Percentiles rank a stretch among this genome's conserved stretches.
Evolutionary conservation across 2,888 invertebrate species (phyloP).

Genomic region (Nysson spinosus): DNA sequence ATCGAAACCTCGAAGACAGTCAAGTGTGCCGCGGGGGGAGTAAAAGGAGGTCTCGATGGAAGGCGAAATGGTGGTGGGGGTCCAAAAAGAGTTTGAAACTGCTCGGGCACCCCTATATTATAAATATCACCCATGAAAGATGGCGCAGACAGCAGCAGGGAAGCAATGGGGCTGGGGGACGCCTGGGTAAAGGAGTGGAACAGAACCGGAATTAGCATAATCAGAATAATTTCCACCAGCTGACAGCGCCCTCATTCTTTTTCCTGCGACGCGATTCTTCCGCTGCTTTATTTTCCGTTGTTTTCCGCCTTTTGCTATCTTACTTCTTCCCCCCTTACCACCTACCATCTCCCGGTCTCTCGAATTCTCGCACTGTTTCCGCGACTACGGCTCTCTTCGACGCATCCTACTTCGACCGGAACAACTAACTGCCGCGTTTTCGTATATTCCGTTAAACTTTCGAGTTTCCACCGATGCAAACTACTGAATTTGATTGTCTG

Average conservation of each 20-base stretch:
- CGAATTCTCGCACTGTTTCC: constrained; percentile 65
- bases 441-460: no score
- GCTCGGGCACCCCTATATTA: constrained; percentile 76
- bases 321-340: constrained; percentile 25
- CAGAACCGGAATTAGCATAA: constrained; percentile 82
- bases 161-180: constrained; percentile 67
- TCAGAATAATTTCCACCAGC: constrained; percentile 82
- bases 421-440: constrained; percentile 37
- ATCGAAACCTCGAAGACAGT: constrained; percentile 61
- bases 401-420: constrained; percentile 50
- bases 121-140: constrained; percentile 77
- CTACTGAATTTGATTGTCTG: no score
- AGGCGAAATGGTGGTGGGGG: constrained; percentile 52
- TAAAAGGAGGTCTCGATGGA: constrained; percentile 39
- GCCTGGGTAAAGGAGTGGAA: constrained; percentile 78
- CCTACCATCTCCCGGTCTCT: constrained; percentile 30
- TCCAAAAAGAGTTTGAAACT: constrained; percentile 77
- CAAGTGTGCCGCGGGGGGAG: constrained; percentile 42
- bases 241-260: constrained; percentile 81
- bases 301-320: constrained; percentile 70
- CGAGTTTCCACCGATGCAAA: no score
- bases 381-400: constrained; percentile 58
- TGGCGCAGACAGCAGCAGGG: constrained; percentile 77
- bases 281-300: constrained; percentile 77
- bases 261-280: constrained; percentile 77